Evolutionary conservation across 2,113 vertebrate genomes (phyloP), one percentile per base, ranked within the genome.

Genomic region (Pseudorasbora parva): DNA sequence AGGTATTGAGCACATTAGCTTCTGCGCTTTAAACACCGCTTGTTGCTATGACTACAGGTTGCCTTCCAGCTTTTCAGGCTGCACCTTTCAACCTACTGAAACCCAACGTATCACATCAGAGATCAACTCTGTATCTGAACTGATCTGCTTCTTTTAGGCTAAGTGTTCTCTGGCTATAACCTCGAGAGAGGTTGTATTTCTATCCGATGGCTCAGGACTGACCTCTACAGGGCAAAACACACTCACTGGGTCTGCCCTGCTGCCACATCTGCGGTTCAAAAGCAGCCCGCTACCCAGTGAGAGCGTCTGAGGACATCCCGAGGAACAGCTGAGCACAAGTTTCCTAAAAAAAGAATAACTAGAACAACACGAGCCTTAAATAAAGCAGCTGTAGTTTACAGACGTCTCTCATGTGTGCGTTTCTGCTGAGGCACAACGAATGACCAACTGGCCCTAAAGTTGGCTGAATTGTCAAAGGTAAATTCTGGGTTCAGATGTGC

Each of bases 1-100:
- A 33, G 41, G 82, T 74, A 45, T 76, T 33, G 60, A 73, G 59
- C 43, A 23, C 37, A 57, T 87, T 87, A 77, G 51, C 81, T 82
- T 82, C 68, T 37, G 51, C 57, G 81, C 84, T 87, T 88, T 85
- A 88, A 82, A 89, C 73, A 83, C 76, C 14, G 82, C 87, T 82
- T 91, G 93, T 94, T 94, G 90, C 92, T 88, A 94, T 94, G 93
- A 82, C 91, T 27, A 49, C 92, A 72, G 87, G 78, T 88, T 86
- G 79, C 79, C 90, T 90, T 88, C 85, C 82, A 86, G 88, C 79
- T 17, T 82, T 82, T 59, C 41, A 86, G 41, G 30, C 17, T 45
- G 43, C 49, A 85, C 47, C 19, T 72, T 64, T 25, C 56, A 47
- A 85, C 56, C 12, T 25, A 41, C 15, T 27, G 15, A 79, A 79